Percentiles rank a stretch among this genome's conserved stretches.
Evolutionary conservation across 1,140 invertebrate species (phyloP).

Genomic region (Bathynomus jamesi): DNA sequence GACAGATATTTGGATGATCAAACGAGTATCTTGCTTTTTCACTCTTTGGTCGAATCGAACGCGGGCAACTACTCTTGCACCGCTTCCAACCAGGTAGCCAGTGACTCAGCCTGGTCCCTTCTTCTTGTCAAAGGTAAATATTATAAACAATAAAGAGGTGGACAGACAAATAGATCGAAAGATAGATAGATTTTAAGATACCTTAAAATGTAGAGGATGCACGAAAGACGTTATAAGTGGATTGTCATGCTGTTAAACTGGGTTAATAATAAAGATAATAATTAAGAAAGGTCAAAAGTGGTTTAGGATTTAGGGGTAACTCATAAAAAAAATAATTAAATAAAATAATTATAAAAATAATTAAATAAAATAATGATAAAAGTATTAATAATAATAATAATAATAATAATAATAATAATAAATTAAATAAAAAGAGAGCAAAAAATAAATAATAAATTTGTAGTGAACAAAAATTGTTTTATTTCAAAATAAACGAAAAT

Average conservation of each 20-base stretch:
- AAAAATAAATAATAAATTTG: neutral
- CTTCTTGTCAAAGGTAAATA: constrained; percentile 35
- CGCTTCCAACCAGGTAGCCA: constrained; percentile 45
- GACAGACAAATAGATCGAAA: too few relatives aligned
- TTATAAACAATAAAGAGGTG: too few relatives aligned
- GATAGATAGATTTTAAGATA: too few relatives aligned
- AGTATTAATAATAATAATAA: neutral
- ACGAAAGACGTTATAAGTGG: too few relatives aligned
- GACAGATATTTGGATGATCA: constrained; percentile 55
- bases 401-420: neutral
- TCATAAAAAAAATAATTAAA: neutral
- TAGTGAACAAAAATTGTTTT: neutral
- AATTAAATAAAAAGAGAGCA: neutral
- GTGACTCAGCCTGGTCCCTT: constrained; percentile 17
- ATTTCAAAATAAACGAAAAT: neutral
- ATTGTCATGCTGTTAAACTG: too few relatives aligned
- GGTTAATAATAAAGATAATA: too few relatives aligned
- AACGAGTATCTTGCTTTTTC: constrained; percentile 64
- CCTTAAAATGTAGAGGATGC: too few relatives aligned
- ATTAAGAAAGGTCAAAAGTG: too few relatives aligned
- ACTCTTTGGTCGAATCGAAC: constrained; percentile 55
- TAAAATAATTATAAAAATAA: neutral
- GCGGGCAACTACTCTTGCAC: constrained; percentile 46
- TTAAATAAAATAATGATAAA: neutral
- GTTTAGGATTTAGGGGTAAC: too few relatives aligned